These are phyloP conservation scores for Balearica regulorum DNA, from an alignment of 2,797 vertebrate species.

Conservation along the genomic window DNA sequence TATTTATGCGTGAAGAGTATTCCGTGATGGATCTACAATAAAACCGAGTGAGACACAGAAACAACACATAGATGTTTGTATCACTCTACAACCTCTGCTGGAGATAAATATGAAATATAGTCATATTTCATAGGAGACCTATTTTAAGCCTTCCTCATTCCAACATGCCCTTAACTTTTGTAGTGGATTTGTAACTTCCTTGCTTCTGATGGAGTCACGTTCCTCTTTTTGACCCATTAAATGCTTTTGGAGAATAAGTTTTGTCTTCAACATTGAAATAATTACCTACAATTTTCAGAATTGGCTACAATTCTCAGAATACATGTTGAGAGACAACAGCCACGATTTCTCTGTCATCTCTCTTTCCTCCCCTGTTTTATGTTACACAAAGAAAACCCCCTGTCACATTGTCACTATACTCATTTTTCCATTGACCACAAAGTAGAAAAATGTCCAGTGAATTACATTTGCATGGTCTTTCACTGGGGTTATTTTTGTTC, in stretches of 20 bases:
- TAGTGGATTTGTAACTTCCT: neutral
- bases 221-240: neutral
- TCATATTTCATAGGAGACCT: neutral
- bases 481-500: neutral
- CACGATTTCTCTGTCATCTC: neutral
- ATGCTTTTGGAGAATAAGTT: neutral
- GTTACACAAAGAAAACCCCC: neutral
- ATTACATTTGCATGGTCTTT: neutral
- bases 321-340: neutral
- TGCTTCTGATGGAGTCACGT: neutral
- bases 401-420: neutral
- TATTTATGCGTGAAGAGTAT: conserved; percentile 14
- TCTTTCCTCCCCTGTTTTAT: neutral
- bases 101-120: conserved; percentile 17
- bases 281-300: neutral
- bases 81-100: neutral
- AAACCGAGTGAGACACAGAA: conserved; percentile 18
- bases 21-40: conserved; percentile 22
- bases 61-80: neutral
- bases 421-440: neutral
- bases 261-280: neutral
- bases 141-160: neutral
- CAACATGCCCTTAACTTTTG: neutral
- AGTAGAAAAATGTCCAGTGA: neutral
- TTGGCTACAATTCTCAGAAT: neutral